Evolutionary conservation across 2,888 invertebrate species (phyloP).

Genomic region (Amphiduros pacificus): DNA sequence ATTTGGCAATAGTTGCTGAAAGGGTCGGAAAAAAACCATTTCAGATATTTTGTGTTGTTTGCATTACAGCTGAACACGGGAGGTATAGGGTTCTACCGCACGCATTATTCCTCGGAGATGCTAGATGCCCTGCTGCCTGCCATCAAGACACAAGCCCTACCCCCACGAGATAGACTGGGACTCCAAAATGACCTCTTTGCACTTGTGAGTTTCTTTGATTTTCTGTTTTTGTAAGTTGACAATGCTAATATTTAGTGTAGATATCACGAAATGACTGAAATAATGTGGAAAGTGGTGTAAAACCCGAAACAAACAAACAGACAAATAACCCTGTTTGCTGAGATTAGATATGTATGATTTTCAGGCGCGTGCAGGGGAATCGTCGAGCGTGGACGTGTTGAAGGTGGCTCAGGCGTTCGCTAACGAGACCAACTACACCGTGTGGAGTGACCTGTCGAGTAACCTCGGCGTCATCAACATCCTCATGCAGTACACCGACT

Average conservation of each 20-base stretch:
- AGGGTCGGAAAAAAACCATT: neutral
- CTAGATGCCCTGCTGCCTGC: constrained; percentile 78
- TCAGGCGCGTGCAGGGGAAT: constrained; percentile 73
- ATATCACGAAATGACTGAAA: too few species aligned
- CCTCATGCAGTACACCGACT: constrained; percentile 78
- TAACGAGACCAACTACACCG: constrained; percentile 86
- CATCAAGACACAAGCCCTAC: constrained; percentile 76
- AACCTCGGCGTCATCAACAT: constrained; percentile 77
- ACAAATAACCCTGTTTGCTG: too few species aligned
- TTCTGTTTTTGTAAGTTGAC: too few species aligned
- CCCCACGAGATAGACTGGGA: constrained; percentile 86
- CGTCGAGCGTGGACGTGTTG: constrained; percentile 77
- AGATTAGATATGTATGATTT: too few species aligned
- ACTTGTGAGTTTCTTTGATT: constrained; percentile 68
- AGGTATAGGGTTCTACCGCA: constrained; percentile 87
- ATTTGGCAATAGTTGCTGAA: too few species aligned
- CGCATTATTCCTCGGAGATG: constrained; percentile 78
- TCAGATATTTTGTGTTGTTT: neutral
- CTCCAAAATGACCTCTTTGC: constrained; percentile 91
- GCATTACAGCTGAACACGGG: constrained; percentile 72
- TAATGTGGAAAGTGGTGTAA: too few species aligned
- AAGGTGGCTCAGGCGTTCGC: constrained; percentile 80
- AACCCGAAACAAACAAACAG: too few species aligned
- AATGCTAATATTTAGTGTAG: too few species aligned
- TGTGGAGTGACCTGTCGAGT: constrained; percentile 73